phyloP scores from a whole-genome alignment of 2,797 vertebrate genomes.

The Rousettus madagascariensis region DNA sequence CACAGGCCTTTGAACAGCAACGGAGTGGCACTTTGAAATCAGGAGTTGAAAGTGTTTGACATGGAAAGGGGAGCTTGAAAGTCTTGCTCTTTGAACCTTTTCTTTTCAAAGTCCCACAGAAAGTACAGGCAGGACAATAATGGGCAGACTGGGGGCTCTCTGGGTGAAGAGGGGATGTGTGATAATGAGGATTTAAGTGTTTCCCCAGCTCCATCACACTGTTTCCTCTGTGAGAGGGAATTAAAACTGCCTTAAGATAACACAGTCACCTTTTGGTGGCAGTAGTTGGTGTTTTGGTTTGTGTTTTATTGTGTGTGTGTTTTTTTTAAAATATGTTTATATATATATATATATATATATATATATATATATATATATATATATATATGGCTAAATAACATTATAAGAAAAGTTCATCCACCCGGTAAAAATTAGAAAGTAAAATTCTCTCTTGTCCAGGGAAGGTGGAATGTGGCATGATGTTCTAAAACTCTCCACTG shows the following conservation, averaged over 20 bases:
- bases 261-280: constrained; percentile 36
- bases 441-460: not conserved
- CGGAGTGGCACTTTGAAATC: constrained; percentile 93
- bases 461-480: not conserved
- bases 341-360: no score
- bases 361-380: no score
- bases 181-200: constrained; percentile 82
- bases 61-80: constrained; percentile 91
- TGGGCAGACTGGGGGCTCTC: constrained; percentile 79
- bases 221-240: constrained; percentile 57
- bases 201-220: constrained; percentile 60
- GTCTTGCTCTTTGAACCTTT: constrained; percentile 93
- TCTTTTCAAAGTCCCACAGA: constrained; percentile 87
- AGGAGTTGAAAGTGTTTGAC: constrained; percentile 92
- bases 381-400: not conserved
- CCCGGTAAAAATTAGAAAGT: not conserved
- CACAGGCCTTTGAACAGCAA: constrained; percentile 90
- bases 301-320: not conserved
- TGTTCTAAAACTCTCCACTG: not conserved
- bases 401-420: not conserved
- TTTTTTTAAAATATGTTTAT: no score
- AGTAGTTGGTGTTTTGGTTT: not conserved
- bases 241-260: constrained; percentile 66
- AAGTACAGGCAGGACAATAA: constrained; percentile 86
- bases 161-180: constrained; percentile 74